Conservation (phyloP, 2,888 invertebrate species). For the Osmoderma eremita region DNA sequence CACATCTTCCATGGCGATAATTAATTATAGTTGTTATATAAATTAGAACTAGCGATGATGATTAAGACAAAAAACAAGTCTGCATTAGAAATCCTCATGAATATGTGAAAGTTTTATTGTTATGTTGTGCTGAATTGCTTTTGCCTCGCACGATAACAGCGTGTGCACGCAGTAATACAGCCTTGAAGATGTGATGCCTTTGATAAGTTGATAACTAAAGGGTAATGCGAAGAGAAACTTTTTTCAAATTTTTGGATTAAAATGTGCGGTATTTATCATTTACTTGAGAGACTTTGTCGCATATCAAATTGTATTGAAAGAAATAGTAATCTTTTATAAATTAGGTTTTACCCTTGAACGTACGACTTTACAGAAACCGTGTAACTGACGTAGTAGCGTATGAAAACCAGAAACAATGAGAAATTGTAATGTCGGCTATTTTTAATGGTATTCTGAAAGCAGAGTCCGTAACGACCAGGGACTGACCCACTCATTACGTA, state of each 20-base stretch:
- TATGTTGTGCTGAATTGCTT: slow-evolving; percentile 24
- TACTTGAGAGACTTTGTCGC: background rate
- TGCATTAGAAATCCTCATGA: slow-evolving; percentile 44
- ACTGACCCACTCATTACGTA: slow-evolving; percentile 39
- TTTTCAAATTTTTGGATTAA: background rate
- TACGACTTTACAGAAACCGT: slow-evolving; percentile 5
- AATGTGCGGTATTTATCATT: background rate
- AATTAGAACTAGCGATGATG: slow-evolving; percentile 47
- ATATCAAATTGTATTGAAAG: background rate
- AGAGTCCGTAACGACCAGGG: slow-evolving; percentile 40
- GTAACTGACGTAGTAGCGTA: slow-evolving; percentile 25
- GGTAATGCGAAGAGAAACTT: background rate
- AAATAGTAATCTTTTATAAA: slow-evolving; percentile 10
- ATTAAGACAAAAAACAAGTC: slow-evolving; percentile 44
- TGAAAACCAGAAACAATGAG: slow-evolving; percentile 31
- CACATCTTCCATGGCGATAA: slow-evolving; percentile 47
- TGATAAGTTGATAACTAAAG: background rate
- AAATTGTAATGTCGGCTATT: slow-evolving; percentile 25
- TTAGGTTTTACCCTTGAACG: slow-evolving; percentile 22
- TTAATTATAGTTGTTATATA: slow-evolving; percentile 52
- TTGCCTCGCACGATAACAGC: slow-evolving; percentile 3
- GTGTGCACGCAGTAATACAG: slow-evolving; percentile 4
- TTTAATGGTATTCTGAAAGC: slow-evolving; percentile 38
- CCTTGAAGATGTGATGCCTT: slow-evolving; percentile 9
- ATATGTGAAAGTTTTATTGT: slow-evolving; percentile 43